Evolutionary conservation across 2,888 invertebrate species (phyloP).

Genomic region (Aromia moschata): DNA sequence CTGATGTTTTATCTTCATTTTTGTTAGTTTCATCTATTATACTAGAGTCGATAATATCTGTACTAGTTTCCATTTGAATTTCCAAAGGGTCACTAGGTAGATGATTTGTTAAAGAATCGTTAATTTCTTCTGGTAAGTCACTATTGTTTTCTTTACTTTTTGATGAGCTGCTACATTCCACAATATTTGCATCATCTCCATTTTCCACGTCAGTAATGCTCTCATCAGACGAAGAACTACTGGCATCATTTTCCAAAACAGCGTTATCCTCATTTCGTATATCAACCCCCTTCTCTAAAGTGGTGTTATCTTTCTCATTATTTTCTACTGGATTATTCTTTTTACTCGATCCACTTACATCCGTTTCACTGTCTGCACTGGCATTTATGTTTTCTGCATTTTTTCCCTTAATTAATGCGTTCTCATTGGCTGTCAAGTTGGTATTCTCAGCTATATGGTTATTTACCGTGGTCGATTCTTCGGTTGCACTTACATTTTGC

Average conservation of each 20-base stretch:
- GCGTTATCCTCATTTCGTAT: background rate
- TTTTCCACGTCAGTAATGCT: background rate
- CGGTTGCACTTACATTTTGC: background rate
- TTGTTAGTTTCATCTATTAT: slow-evolving; percentile 4
- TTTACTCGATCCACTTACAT: background rate
- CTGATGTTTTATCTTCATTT: background rate
- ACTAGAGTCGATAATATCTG: slow-evolving; percentile 8
- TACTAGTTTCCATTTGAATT: background rate
- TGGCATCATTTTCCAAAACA: background rate
- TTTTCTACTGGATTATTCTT: no score
- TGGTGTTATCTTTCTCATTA: no score
- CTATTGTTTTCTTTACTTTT: background rate
- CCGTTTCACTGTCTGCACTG: background rate
- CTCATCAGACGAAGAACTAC: no score
- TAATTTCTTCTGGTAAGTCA: background rate
- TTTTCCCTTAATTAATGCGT: background rate
- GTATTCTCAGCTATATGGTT: background rate
- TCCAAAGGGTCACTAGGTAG: background rate
- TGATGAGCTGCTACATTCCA: background rate
- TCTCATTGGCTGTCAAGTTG: no score
- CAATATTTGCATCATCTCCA: background rate
- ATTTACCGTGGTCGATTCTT: background rate
- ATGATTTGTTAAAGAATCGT: background rate
- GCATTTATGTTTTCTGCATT: background rate
- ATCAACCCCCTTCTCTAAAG: no score